These are phyloP conservation scores for Oreonectes daqikongensis DNA, from an alignment of 2,797 vertebrate genomes.

Conservation along the genomic window DNA sequence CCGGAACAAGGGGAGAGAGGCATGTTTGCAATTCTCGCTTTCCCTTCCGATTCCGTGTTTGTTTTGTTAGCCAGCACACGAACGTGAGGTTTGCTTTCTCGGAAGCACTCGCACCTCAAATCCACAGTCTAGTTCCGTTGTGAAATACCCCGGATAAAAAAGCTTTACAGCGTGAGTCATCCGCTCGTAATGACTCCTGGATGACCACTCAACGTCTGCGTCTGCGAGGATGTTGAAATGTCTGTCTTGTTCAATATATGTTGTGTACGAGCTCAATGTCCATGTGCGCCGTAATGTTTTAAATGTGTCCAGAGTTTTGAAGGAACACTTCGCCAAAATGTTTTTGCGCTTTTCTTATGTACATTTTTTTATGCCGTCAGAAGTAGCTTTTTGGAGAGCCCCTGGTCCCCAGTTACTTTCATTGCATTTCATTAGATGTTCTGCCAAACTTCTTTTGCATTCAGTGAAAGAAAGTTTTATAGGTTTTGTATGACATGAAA, in stretches of 20 bases:
- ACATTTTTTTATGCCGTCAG: too few species aligned
- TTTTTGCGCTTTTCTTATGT: too few species aligned
- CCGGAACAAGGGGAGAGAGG: slow-evolving; percentile 17
- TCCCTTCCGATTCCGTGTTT: slow-evolving; percentile 57
- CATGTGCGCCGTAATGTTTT: not conserved
- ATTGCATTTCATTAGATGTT: too few species aligned
- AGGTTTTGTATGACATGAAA: too few species aligned
- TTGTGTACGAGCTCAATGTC: slow-evolving; percentile 14
- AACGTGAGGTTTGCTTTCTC: slow-evolving; percentile 50
- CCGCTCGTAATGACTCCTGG: slow-evolving; percentile 31
- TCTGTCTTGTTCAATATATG: slow-evolving; percentile 19
- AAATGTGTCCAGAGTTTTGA: not conserved
- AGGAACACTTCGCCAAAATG: not conserved
- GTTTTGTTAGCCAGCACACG: slow-evolving; percentile 55
- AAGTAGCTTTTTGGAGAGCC: too few species aligned
- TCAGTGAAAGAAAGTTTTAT: too few species aligned
- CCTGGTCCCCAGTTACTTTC: too few species aligned
- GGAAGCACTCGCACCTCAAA: slow-evolving; percentile 52
- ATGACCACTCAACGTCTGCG: slow-evolving; percentile 24
- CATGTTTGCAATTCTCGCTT: slow-evolving; percentile 57
- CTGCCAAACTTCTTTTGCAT: too few species aligned
- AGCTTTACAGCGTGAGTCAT: slow-evolving; percentile 42
- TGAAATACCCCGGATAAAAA: slow-evolving; percentile 44
- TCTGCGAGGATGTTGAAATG: slow-evolving; percentile 1
- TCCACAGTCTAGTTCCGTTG: slow-evolving; percentile 35